Evolutionary conservation across 2,888 invertebrate genomes (phyloP), one percentile per base, ranked within the genome.

Genomic region (Smittia aterrima): DNA sequence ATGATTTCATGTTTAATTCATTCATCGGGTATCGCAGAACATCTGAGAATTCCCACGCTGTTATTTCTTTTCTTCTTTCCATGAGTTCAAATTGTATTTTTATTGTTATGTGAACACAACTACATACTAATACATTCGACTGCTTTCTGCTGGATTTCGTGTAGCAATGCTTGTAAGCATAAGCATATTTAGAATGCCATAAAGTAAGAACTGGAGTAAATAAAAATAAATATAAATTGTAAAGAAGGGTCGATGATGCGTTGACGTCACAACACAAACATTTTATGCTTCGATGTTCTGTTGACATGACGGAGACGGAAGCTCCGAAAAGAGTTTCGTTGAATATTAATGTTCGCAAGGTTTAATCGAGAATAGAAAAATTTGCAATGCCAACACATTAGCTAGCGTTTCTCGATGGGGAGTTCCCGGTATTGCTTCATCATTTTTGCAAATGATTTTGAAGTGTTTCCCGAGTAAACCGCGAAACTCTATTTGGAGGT

Each of bases 31-130:
- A 64, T 27, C 27, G 27, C 25, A 27, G 25, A 20, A 72, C 72
- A 72, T 72, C 72, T 72, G 72, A 72, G 62, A 72, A 62, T 72
- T 72, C 72, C 62, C 72, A 72, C 72, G 72, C 72, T 72, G 72
- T 72, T 62, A 58, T 71, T 72, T 32, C 27, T 72, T 72, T 47
- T 54, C 20, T 47, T 54, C 27, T 54, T 70, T 54, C 53, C 70
- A 54, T 32, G 70, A 70, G 70, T 70, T 70, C 70, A 70, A 70
- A 54, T 70, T 72, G 72, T 72, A 62, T 72, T 72, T 72, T 72
- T 72, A 72, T 62, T 72, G 58, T 72, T 72, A 72, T 53, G 53
- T 68, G 32, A 70, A 70, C 27, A 70, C 53, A 38, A 22, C 32
- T 72, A 72, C n/a, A n/a, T n/a, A n/a, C 40, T 11, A 58, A 72